phyloP scores from a whole-genome alignment of 2,113 vertebrate genomes.

The Python bivittatus region DNA sequence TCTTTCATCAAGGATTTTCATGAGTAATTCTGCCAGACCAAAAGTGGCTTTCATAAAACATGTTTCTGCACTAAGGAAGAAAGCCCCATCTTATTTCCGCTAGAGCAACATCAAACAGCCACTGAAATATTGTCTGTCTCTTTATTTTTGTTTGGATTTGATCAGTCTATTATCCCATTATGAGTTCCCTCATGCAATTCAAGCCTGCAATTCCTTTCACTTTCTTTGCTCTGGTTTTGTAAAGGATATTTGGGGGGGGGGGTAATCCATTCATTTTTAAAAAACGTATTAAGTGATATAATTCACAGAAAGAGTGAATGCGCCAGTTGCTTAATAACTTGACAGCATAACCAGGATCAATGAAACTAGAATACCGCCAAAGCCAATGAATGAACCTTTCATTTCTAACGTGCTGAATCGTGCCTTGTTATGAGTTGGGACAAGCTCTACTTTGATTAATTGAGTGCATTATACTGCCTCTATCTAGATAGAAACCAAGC shows the following conservation, averaged over 20 bases:
- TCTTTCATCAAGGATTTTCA: conserved; percentile 17
- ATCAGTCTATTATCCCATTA: neutral
- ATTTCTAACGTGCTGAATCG: conserved; percentile 39
- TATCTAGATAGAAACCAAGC: neutral
- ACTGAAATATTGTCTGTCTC: fast-evolving
- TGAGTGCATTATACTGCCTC: neutral
- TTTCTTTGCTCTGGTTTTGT: neutral
- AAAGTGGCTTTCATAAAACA: neutral
- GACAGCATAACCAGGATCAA: neutral
- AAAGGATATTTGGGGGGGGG: conserved; percentile 13
- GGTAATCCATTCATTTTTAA: neutral
- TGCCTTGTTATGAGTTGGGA: conserved; percentile 44
- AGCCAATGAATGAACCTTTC: conserved; percentile 35
- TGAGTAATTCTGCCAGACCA: conserved; percentile 20
- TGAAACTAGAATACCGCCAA: conserved; percentile 14
- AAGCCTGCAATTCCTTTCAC: fast-evolving
- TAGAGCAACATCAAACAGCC: fast-evolving
- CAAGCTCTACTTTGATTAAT: conserved; percentile 49
- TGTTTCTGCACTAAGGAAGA: conserved; percentile 10
- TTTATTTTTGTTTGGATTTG: neutral
- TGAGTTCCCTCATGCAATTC: neutral
- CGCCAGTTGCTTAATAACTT: conserved; percentile 45
- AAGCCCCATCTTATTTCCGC: neutral
- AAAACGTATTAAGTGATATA: neutral
- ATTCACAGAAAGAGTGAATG: neutral